Percentiles rank a stretch among this genome's conserved stretches.
Conservation (phyloP, 2,797 vertebrate species). For the Acestrorhynchus altus region DNA sequence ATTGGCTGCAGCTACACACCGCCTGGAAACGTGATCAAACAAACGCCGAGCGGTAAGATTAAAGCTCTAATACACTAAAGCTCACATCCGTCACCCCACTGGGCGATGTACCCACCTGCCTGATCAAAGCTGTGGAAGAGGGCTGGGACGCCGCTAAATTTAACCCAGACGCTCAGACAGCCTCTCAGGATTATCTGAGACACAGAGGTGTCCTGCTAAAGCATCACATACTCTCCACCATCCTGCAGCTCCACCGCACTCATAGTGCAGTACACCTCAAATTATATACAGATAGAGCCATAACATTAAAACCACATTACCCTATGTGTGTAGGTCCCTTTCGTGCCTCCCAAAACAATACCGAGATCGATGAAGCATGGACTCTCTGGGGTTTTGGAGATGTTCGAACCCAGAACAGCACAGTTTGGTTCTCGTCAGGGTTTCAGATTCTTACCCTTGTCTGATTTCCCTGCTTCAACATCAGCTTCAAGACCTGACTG, state of each 20-base stretch:
- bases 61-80: not conserved
- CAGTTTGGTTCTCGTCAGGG: too few species aligned
- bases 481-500: too few species aligned
- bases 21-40: not conserved
- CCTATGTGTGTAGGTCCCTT: too few species aligned
- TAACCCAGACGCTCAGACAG: conserved; percentile 5
- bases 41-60: not conserved
- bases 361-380: too few species aligned
- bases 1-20: not conserved
- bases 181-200: not conserved
- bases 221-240: not conserved
- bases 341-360: too few species aligned
- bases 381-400: too few species aligned
- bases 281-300: too few species aligned
- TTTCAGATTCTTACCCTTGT: too few species aligned
- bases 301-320: too few species aligned
- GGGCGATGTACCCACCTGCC: not conserved
- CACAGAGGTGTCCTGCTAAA: not conserved
- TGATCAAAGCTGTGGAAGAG: not conserved
- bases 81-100: not conserved
- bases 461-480: too few species aligned
- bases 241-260: not conserved
- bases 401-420: too few species aligned
- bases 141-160: not conserved
- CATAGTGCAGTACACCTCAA: not conserved